Evolutionary conservation across 2,797 vertebrate genomes (phyloP), one percentile per base, ranked within the genome.

Genomic region (Dendrocincla fuliginosa): DNA sequence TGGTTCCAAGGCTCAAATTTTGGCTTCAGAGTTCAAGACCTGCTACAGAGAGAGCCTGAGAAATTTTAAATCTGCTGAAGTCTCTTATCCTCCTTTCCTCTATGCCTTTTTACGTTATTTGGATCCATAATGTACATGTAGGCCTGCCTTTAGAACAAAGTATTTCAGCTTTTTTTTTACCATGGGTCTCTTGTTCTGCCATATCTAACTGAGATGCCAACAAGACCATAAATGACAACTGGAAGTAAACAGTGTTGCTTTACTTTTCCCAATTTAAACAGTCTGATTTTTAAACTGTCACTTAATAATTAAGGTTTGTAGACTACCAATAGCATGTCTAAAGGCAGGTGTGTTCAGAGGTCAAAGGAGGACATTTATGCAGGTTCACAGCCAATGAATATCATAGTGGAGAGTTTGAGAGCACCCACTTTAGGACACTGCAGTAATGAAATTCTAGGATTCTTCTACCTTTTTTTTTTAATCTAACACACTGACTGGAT

Each of bases 401-500:
- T 73, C 13, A 32, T 92, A 90, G 74, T 65, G 88, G 91, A 59
- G 71, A 80, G 95, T 91, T 96, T 86, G 90, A 95, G 92, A 95
- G 81, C 80, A 93, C 50, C 52, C 75, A 81, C 86, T 96, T 95
- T 93, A 96, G 89, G 81, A 96, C 71, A 93, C 91, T 73, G 84
- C 5, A 68, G 32, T 87, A 96, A 96, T 75, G 81, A 85, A 86
- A 96, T 92, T 49, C 67, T 81, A 87, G 80, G 84, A 80, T 90
- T 91, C 61, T 96, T 56, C 92, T 93, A 87, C 24, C 41, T 30
- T 71, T 84, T 84, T 22, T 22, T 96, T 97, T 88, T 23, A 93
- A 95, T 92, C 92, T 97, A 97, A 97, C 94, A 84, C 96, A 97
- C 90, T 96, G 95, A 96, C 92, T 97, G 95, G 95, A 97, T 97